Conservation (phyloP, 64 coral and sea anemone species). For the Porites lutea region DNA sequence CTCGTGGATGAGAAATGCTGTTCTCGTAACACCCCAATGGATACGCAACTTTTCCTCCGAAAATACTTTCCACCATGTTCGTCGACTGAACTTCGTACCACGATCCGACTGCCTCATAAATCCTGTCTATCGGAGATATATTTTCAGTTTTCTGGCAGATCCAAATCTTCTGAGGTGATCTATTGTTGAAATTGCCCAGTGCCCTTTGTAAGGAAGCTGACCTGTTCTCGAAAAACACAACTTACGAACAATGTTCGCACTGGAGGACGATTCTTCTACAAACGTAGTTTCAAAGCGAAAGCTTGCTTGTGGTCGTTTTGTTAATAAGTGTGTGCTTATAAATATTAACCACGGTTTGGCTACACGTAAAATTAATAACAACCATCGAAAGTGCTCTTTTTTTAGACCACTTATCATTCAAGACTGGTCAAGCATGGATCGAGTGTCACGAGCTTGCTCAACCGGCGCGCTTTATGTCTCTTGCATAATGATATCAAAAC, state of each 20-base stretch:
- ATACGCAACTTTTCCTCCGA: background rate
- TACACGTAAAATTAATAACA: conserved; percentile 58
- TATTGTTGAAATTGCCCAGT: background rate
- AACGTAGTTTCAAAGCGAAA: background rate
- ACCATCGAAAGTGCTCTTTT: conserved; percentile 48
- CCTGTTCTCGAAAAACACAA: conserved; percentile 40
- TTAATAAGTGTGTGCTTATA: conserved; percentile 36
- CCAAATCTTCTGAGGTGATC: conserved; percentile 18
- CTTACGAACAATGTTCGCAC: background rate
- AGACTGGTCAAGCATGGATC: conserved; percentile 7
- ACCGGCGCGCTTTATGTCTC: background rate
- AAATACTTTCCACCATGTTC: conserved; percentile 47
- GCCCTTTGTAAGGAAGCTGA: background rate
- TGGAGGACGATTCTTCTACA: background rate
- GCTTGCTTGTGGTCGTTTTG: conserved; percentile 12
- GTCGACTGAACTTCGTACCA: background rate
- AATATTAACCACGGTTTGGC: conserved; percentile 56
- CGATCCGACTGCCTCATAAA: conserved; percentile 14
- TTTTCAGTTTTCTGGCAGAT: background rate
- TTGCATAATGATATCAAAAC: conserved; percentile 49
- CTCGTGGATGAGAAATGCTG: background rate
- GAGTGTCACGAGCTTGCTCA: conserved; percentile 4
- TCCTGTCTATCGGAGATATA: background rate
- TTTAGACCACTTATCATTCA: conserved; percentile 37
- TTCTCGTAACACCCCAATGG: conserved; percentile 8